Percentiles rank a stretch among this genome's conserved stretches.
Evolutionary conservation across 30 jellyfish, hydroid and myxozoan genomes (phyloP).

Genomic region (Aurelia aurita complex sp. Pacific): DNA sequence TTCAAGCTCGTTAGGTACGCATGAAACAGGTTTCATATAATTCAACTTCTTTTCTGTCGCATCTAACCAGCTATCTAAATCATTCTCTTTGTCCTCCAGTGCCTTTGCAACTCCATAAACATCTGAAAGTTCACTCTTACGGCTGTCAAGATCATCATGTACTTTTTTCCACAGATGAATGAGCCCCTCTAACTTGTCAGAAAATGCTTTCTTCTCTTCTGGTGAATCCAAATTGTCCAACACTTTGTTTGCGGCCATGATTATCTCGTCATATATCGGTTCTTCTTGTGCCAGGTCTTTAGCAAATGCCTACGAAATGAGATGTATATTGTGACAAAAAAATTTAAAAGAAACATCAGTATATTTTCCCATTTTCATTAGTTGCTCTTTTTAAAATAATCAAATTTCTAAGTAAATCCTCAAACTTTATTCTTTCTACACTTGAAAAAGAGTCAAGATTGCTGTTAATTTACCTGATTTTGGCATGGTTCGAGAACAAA

Average conservation of each 20-base stretch:
- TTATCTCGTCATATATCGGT: conserved; percentile 48
- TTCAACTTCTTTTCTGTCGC: conserved; percentile 63
- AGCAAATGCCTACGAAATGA: conserved; percentile 42
- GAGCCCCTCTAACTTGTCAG: conserved; percentile 51
- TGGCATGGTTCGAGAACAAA: no score
- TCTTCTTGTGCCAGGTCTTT: conserved; percentile 84
- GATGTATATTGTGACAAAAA: background rate
- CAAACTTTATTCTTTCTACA: no score
- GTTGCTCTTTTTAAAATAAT: no score
- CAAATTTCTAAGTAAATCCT: no score
- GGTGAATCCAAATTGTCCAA: conserved; percentile 51
- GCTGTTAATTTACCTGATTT: no score
- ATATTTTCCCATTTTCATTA: no score
- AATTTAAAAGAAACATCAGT: no score
- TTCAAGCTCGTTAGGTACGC: conserved; percentile 51
- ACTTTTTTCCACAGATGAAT: conserved; percentile 53
- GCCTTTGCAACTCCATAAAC: conserved; percentile 54
- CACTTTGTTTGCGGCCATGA: conserved; percentile 40
- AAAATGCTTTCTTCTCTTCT: conserved; percentile 44
- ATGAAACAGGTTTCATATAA: conserved; percentile 75
- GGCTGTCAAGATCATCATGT: conserved; percentile 43
- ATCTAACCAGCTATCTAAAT: conserved; percentile 60
- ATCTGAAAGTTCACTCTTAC: conserved; percentile 32
- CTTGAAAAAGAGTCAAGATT: no score
- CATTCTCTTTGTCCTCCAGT: conserved; percentile 62